phyloP scores from a whole-genome alignment of 2,797 vertebrate genomes.

The Enteromius afrohamiltoni region DNA sequence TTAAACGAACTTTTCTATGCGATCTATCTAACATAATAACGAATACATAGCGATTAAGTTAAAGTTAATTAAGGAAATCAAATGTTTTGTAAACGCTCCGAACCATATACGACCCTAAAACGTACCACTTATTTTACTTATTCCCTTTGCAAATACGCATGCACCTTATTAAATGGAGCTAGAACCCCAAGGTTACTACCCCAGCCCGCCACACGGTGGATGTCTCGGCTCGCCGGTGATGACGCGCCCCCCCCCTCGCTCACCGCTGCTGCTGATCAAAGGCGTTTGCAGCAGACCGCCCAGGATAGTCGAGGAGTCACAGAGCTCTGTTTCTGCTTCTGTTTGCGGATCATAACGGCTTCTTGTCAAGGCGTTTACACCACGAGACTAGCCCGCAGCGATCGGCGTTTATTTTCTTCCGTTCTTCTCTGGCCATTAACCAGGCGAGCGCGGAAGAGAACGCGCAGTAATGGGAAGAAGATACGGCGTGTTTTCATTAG shows the following conservation, averaged over 20 bases:
- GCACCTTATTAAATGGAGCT: background rate
- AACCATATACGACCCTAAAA: background rate
- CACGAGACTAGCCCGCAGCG: background rate
- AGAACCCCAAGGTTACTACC: slow-evolving; percentile 16
- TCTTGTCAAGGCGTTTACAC: background rate
- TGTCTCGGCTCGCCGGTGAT: slow-evolving; percentile 36
- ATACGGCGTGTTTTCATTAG: slow-evolving; percentile 52
- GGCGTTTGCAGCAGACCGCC: slow-evolving; percentile 58
- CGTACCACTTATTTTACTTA: background rate
- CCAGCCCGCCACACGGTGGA: slow-evolving; percentile 53
- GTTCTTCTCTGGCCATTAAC: slow-evolving; percentile 59
- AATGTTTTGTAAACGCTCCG: background rate
- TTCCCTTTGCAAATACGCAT: no score
- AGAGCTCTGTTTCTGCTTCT: slow-evolving; percentile 12
- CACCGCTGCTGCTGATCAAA: slow-evolving; percentile 47
- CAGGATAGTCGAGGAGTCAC: slow-evolving; percentile 33
- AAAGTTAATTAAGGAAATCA: background rate
- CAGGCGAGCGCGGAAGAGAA: slow-evolving; percentile 53
- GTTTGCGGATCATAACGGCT: slow-evolving; percentile 16
- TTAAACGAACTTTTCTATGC: background rate
- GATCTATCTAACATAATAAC: background rate
- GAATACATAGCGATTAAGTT: background rate
- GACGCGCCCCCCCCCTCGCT: slow-evolving; percentile 27
- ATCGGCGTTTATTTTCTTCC: slow-evolving; percentile 52
- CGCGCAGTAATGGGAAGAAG: slow-evolving; percentile 45